Percentiles rank a stretch among this genome's conserved stretches.
phyloP scores from a whole-genome alignment of 2,113 vertebrate genomes.

The Peucedramus taeniatus region DNA sequence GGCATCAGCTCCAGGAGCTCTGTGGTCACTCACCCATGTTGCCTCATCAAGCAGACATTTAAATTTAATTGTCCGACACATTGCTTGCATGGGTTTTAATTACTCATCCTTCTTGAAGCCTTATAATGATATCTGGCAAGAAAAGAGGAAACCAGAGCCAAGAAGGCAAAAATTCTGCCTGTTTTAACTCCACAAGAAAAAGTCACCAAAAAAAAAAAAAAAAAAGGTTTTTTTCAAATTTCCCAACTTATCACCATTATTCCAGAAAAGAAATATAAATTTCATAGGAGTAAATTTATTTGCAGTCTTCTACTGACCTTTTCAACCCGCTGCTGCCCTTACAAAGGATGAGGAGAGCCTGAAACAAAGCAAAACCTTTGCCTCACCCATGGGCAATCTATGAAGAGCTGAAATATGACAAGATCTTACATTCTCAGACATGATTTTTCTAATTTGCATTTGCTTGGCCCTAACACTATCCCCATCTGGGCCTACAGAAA shows the following conservation, averaged over 20 bases:
- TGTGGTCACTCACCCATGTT: background rate
- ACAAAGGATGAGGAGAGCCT: background rate
- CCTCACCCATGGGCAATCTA: fast-evolving
- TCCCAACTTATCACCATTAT: background rate
- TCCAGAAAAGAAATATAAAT: background rate
- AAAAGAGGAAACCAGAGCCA: background rate
- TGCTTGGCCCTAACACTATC: background rate
- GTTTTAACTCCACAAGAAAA: background rate
- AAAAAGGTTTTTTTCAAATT: background rate
- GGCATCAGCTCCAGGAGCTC: background rate
- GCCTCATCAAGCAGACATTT: background rate
- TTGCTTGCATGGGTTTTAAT: constrained; percentile 13
- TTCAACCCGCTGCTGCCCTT: background rate
- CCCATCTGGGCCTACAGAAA: background rate
- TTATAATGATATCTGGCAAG: background rate
- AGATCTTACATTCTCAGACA: background rate
- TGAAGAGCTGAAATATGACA: background rate
- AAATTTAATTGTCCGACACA: background rate
- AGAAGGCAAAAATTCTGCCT: background rate
- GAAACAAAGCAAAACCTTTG: background rate
- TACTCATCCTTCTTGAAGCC: constrained; percentile 12
- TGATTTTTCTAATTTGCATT: background rate
- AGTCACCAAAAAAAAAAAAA: background rate
- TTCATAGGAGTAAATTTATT: background rate
- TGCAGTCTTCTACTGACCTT: background rate